A percentile compares a stretch with the other conserved stretches of the same genome.
These are phyloP conservation scores for Labroides dimidiatus DNA, from an alignment of 2,797 vertebrate genomes.

Conservation along the genomic window DNA sequence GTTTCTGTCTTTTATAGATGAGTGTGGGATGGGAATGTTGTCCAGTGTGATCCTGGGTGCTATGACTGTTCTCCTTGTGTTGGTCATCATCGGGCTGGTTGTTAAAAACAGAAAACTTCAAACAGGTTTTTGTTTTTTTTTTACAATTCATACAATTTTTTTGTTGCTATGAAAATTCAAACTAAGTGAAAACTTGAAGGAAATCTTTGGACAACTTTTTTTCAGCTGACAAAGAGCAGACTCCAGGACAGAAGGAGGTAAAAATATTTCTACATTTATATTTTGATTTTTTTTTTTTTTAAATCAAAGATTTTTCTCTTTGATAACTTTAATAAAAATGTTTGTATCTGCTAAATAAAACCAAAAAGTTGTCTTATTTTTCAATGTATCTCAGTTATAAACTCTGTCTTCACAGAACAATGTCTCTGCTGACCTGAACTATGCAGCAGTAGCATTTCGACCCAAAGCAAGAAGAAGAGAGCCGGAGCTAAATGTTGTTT, in stretches of 20 bases:
- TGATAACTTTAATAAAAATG: no score
- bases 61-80: constrained; percentile 3
- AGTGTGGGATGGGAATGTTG: not conserved
- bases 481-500: constrained; percentile 12
- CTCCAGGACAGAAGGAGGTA: not conserved
- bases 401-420: constrained; percentile 3
- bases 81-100: constrained; percentile 1
- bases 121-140: no score
- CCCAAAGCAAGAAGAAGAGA: not conserved
- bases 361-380: no score
- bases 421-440: constrained; percentile 24
- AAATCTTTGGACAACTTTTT: no score
- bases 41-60: not conserved
- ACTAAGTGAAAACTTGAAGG: no score
- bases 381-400: rapidly evolving
- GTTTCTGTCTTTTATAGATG: no score
- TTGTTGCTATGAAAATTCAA: no score
- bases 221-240: not conserved
- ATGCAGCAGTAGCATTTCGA: constrained; percentile 19
- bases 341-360: no score
- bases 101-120: constrained; percentile 10
- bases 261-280: not conserved
- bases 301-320: no score
- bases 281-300: not conserved
- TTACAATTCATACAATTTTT: no score